These are phyloP conservation scores for Epirrhoe tristata DNA, from an alignment of 2,888 invertebrate genomes.

Conservation along the genomic window DNA sequence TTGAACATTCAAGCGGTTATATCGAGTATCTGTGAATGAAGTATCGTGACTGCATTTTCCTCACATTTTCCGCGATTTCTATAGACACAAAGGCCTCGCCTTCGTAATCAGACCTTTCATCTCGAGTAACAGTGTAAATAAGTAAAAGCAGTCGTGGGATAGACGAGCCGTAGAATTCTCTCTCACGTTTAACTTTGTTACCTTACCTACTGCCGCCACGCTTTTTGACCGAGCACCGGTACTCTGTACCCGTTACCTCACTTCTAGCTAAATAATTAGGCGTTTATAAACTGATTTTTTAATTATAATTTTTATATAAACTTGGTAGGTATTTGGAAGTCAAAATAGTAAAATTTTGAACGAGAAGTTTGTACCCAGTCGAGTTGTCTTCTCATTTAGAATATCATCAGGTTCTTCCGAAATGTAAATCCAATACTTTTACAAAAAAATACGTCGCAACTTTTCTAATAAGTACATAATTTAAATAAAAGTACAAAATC, in stretches of 20 bases:
- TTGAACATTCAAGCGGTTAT: not conserved
- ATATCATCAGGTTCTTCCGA: too few species aligned
- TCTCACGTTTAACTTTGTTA: conserved; percentile 46
- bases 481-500: not conserved
- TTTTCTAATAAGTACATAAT: not conserved
- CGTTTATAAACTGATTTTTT: conserved; percentile 23
- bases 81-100: conserved; percentile 32
- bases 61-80: conserved; percentile 29
- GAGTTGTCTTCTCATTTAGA: not conserved
- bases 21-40: conserved; percentile 11
- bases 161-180: conserved; percentile 40
- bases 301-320: not conserved
- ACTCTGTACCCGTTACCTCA: conserved; percentile 52
- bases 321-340: not conserved
- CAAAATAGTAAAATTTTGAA: not conserved
- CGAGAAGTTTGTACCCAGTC: conserved; percentile 39
- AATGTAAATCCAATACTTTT: not conserved
- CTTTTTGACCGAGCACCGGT: conserved; percentile 64
- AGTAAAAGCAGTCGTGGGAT: conserved; percentile 50
- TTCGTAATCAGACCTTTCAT: conserved; percentile 46
- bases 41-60: conserved; percentile 23
- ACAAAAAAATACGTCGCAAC: not conserved
- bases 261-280: conserved; percentile 37
- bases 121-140: conserved; percentile 48
- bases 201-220: conserved; percentile 50